Conservation (phyloP, 2,888 invertebrate genomes). For the Lycophotia porphyrea region DNA sequence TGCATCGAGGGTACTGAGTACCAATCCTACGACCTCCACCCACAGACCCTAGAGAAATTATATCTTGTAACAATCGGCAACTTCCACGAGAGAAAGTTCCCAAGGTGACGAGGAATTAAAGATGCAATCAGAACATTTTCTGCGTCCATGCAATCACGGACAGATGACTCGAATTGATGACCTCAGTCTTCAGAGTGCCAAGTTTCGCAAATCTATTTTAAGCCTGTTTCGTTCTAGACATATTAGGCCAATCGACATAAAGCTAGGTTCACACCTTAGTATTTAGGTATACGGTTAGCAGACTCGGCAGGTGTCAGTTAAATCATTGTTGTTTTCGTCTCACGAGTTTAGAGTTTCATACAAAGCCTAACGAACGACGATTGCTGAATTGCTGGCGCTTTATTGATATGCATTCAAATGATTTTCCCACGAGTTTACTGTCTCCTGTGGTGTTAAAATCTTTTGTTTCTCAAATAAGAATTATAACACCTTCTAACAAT, state of each 20-base stretch:
- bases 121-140: slow-evolving; percentile 51
- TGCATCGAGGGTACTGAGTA: slow-evolving; percentile 67
- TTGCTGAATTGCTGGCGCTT: slow-evolving; percentile 54
- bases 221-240: slow-evolving; percentile 59
- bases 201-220: slow-evolving; percentile 77
- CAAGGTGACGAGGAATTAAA: slow-evolving; percentile 36
- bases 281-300: slow-evolving; percentile 16
- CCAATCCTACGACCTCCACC: slow-evolving; percentile 79
- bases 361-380: slow-evolving; percentile 44
- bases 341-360: slow-evolving; percentile 65
- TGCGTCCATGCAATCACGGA: slow-evolving; percentile 38
- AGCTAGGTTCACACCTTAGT: slow-evolving; percentile 41
- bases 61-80: slow-evolving; percentile 44
- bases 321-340: slow-evolving; percentile 48
- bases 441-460: slow-evolving; percentile 33
- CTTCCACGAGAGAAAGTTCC: slow-evolving; percentile 55
- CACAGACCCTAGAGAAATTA: slow-evolving; percentile 73
- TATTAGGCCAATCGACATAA: slow-evolving; percentile 52
- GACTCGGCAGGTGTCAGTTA: slow-evolving; percentile 43
- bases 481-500: neutral
- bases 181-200: slow-evolving; percentile 77
- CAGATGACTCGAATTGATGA: slow-evolving; percentile 70
- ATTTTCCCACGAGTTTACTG: slow-evolving; percentile 59
- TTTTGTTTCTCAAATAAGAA: slow-evolving; percentile 18
- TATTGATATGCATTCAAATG: slow-evolving; percentile 50